Evolutionary conservation across 2,888 invertebrate genomes (phyloP), one percentile per base, ranked within the genome.

Genomic region (Xylota sylvarum): DNA sequence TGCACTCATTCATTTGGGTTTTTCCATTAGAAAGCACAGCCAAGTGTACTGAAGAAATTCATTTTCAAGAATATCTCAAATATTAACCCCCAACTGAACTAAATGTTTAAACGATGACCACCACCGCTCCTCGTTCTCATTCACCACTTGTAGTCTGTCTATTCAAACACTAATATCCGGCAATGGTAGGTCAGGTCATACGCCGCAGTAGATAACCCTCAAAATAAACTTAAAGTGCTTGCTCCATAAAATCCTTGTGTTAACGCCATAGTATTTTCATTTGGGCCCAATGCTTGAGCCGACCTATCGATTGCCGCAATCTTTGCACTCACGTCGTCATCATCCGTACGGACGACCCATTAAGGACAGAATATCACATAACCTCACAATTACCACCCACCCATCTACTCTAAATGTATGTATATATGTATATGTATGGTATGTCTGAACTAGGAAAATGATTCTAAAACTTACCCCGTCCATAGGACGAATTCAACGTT

Each of bases 401-500:
- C 17, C 6, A 37, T 5, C n/a, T 48, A 5, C 60, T 9, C 37
- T n/a, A n/a, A 32, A 7, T 6, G 55, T 23, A 23, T 19, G 10
- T 10, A 9, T 12, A 40, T 37, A 30, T 17, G 43, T 6, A 30
- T 32, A 50, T 32, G 6, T 7, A 37, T 23, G 27, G 23, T 65
- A 32, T 30, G n/a, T 35, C 7, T 67, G n/a, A 19, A 67, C 55
- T 30, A 55, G n/a, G 23, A 69, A 80, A 84, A 60, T 73, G 72
- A 60, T 69, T 73, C 55, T 48, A 64, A 84, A 85, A 89, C 95
- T 94, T 94, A 97, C 98, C 98, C 98, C 23, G 98, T 98, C 98
- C 98, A 98, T 27, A 98, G 93, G 23, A 98, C 97, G 92, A 98
- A 98, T 93, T 98, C 98, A 83, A 98, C 96, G 91, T 97, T 97